These are phyloP conservation scores for Python bivittatus DNA, from an alignment of 2,113 vertebrate species.

Conservation along the genomic window DNA sequence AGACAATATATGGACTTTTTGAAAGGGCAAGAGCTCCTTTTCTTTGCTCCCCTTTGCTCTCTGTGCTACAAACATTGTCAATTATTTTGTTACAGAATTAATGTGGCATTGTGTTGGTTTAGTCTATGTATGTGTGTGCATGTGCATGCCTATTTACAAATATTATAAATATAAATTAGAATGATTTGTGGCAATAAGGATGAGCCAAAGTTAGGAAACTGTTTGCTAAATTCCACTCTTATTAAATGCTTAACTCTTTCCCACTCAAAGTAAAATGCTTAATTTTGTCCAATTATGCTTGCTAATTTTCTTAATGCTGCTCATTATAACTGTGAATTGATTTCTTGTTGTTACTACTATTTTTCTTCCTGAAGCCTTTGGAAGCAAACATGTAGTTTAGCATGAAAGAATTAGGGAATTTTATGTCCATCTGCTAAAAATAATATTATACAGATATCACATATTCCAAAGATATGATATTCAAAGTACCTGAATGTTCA, in stretches of 20 bases:
- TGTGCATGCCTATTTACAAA: constrained; percentile 44
- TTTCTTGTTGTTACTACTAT: background rate
- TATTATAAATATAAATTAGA: constrained; percentile 35
- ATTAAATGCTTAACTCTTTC: background rate
- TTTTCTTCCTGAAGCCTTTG: constrained; percentile 12
- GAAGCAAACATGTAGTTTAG: constrained; percentile 6
- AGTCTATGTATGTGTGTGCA: constrained; percentile 11
- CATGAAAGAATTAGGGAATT: constrained; percentile 16
- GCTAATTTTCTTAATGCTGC: background rate
- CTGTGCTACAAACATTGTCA: constrained; percentile 58
- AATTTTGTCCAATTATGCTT: background rate
- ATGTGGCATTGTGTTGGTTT: constrained; percentile 57
- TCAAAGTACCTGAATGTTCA: background rate
- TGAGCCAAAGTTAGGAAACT: background rate
- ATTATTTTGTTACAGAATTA: constrained; percentile 58
- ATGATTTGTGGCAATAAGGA: background rate
- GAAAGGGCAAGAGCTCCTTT: constrained; percentile 38
- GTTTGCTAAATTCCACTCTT: background rate
- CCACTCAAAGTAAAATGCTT: background rate
- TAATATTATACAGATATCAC: background rate
- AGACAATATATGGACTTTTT: constrained; percentile 47
- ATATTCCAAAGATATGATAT: constrained; percentile 33
- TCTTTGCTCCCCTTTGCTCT: constrained; percentile 26
- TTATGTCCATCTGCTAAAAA: constrained; percentile 34
- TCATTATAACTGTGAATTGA: background rate